These are phyloP conservation scores for Mythimna impura DNA, from an alignment of 2,888 invertebrate species.

Conservation along the genomic window DNA sequence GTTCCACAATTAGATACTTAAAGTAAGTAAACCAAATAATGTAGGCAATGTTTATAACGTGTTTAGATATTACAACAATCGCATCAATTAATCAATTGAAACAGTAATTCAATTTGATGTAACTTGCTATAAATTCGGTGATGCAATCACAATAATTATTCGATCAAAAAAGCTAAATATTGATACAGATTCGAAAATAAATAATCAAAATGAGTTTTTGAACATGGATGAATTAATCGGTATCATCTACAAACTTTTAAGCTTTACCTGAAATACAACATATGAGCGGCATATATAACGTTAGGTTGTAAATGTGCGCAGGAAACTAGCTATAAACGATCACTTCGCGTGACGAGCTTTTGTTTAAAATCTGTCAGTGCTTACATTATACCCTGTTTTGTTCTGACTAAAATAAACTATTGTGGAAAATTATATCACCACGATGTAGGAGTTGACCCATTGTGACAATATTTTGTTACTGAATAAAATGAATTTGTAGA, in stretches of 20 bases:
- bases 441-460: neutral
- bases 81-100: slow-evolving; percentile 25
- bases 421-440: slow-evolving; percentile 2
- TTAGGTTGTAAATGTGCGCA: slow-evolving; percentile 3
- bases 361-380: slow-evolving; percentile 36
- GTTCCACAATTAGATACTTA: slow-evolving; percentile 24
- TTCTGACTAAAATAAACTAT: slow-evolving; percentile 8
- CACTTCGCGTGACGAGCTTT: slow-evolving; percentile 53
- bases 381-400: slow-evolving; percentile 18
- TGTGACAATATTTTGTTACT: neutral
- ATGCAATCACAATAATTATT: slow-evolving; percentile 12
- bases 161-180: slow-evolving; percentile 12
- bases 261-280: slow-evolving; percentile 17
- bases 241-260: slow-evolving; percentile 11
- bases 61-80: slow-evolving; percentile 26
- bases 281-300: slow-evolving; percentile 4
- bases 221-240: slow-evolving; percentile 27
- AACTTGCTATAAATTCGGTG: slow-evolving; percentile 14
- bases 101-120: slow-evolving; percentile 17
- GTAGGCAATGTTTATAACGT: neutral
- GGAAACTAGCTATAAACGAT: slow-evolving; percentile 41
- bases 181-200: slow-evolving; percentile 14
- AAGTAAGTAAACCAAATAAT: slow-evolving; percentile 32
- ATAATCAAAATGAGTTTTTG: slow-evolving; percentile 37
- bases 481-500: neutral